phyloP scores from a whole-genome alignment of 2,888 invertebrate species.

The Tigriopus californicus region DNA sequence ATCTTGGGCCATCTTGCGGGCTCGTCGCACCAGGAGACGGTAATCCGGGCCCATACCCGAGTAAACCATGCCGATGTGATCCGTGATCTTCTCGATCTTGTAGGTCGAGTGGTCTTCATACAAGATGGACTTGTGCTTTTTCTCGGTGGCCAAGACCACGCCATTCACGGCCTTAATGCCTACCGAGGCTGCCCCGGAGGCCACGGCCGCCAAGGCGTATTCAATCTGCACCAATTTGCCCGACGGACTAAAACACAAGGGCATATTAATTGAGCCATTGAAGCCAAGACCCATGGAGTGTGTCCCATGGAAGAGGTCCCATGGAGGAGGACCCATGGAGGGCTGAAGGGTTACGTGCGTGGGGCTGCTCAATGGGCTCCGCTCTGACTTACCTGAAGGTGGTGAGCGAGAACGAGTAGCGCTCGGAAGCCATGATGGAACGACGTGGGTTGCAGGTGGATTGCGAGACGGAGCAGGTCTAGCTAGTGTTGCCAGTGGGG shows the following conservation, averaged over 20 bases:
- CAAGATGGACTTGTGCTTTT: constrained; percentile 88
- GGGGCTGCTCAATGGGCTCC: too few relatives aligned
- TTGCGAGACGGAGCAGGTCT: too few relatives aligned
- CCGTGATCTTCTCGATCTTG: constrained; percentile 87
- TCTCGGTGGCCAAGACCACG: constrained; percentile 94
- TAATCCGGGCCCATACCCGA: constrained; percentile 36
- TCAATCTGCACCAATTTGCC: constrained; percentile 99
- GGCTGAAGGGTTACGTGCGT: too few relatives aligned
- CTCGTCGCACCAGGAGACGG: constrained; percentile 68
- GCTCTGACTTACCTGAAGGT: constrained; percentile 47
- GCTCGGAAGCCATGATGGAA: constrained; percentile 60
- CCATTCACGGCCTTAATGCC: constrained; percentile 98
- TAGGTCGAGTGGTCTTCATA: constrained; percentile 92
- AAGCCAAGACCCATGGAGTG: too few relatives aligned
- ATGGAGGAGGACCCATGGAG: too few relatives aligned
- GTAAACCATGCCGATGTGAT: constrained; percentile 93
- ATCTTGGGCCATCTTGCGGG: constrained; percentile 87
- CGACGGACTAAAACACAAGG: constrained; percentile 53
- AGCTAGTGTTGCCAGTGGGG: too few relatives aligned
- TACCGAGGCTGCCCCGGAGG: constrained; percentile 93
- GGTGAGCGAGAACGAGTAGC: constrained; percentile 89
- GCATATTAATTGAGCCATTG: neutral
- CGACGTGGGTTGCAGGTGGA: too few relatives aligned
- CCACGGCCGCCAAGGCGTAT: constrained; percentile 96
- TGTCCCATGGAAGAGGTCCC: too few relatives aligned